Conservation (phyloP, 2,888 invertebrate genomes). For the Tenthredo scrophulariae region DNA sequence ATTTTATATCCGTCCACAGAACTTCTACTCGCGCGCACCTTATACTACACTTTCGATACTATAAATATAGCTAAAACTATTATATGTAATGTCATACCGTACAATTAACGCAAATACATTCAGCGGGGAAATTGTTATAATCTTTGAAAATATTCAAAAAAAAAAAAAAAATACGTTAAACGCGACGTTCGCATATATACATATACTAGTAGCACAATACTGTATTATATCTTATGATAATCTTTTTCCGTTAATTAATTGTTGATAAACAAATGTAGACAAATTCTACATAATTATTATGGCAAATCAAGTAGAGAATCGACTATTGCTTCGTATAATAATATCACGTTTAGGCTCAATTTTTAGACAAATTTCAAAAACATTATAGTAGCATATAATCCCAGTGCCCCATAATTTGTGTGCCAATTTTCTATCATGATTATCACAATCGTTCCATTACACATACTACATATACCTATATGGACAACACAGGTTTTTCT, state of each 20-base stretch:
- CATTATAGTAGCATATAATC: slow-evolving; percentile 22
- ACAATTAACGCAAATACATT: background rate
- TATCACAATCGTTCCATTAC: background rate
- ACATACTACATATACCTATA: background rate
- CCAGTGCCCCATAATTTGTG: slow-evolving; percentile 27
- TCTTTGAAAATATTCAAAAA: background rate
- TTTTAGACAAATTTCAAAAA: slow-evolving; percentile 13
- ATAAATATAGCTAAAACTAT: slow-evolving; percentile 20
- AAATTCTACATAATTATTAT: background rate
- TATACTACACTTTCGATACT: slow-evolving; percentile 2
- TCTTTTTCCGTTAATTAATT: slow-evolving; percentile 10
- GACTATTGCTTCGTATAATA: slow-evolving; percentile 9
- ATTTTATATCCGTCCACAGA: slow-evolving; percentile 51
- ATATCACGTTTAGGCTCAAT: background rate
- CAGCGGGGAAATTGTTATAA: background rate
- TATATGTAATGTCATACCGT: slow-evolving; percentile 9
- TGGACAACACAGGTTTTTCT: slow-evolving; percentile 35
- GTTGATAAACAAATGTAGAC: background rate
- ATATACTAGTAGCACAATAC: background rate
- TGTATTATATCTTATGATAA: background rate
- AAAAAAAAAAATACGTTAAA: background rate
- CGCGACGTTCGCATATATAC: background rate
- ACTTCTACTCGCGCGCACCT: slow-evolving; percentile 45
- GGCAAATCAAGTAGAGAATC: background rate
- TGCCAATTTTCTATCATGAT: slow-evolving; percentile 35